Evolutionary conservation across 2,888 invertebrate species (phyloP).

Genomic region (Hirtodrosophila duncani): DNA sequence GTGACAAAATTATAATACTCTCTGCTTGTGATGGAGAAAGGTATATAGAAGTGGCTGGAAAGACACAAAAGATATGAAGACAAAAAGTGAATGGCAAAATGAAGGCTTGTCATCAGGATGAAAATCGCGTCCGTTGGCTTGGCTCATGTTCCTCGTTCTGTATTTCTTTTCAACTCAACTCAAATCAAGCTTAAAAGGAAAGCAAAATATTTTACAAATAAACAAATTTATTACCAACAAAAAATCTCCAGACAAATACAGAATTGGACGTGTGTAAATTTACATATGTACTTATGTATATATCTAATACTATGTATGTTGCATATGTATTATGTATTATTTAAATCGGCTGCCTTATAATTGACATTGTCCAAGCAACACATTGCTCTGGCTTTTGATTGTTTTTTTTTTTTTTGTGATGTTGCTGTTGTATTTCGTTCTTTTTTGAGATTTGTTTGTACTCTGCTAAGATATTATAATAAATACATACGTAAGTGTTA

Average conservation of each 20-base stretch:
- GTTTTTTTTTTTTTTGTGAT: slow-evolving; percentile 24
- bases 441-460: slow-evolving; percentile 63
- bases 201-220: no score
- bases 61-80: no score
- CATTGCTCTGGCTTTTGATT: slow-evolving; percentile 9
- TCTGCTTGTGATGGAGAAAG: no score
- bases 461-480: slow-evolving; percentile 61
- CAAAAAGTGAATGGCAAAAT: no score
- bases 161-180: no score
- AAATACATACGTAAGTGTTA: slow-evolving; percentile 30
- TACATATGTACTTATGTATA: slow-evolving; percentile 10
- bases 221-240: slow-evolving; percentile 64
- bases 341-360: slow-evolving; percentile 45
- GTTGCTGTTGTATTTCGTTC: slow-evolving; percentile 19
- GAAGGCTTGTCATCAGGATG: no score
- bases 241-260: no score
- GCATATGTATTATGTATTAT: slow-evolving; percentile 28
- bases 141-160: no score
- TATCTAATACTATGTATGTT: slow-evolving; percentile 36
- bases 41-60: no score
- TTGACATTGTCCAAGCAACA: slow-evolving; percentile 31
- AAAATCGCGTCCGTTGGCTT: no score
- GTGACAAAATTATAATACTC: no score
- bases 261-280: slow-evolving; percentile 50
- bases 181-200: no score